Base-by-base conservation (phyloP, 2,888 invertebrate genomes). In the Drosophila longiperda region DNA sequence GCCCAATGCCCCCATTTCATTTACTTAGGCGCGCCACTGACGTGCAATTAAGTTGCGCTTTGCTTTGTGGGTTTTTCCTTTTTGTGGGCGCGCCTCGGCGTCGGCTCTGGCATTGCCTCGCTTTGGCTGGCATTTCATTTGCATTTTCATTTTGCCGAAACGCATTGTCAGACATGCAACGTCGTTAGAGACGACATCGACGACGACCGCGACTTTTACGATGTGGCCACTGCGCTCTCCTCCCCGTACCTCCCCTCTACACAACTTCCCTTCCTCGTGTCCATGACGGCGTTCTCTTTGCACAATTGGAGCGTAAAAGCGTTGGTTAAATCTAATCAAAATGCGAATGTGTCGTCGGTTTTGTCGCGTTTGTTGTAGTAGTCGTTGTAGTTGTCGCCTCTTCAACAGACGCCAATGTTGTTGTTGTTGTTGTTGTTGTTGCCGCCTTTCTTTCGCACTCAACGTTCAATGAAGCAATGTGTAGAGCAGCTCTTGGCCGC, bases 291-390 rank as follows among this genome's bases (percentile, higher is more conserved):
- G 66, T 60, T 67, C 67, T 54, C 57, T 54, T 60, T 63, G 52
- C 62, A 81, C 87, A 87, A 87, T 80, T 88, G 86, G 86, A 88
- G 81, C 88, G 80, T 70, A 75, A 87, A 87, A 78, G 80, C 71
- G 83, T 70, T 79, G 80, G 63, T 70, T 75, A 76, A 88, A 86
- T 90, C 89, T 88, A 87, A 87, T 90, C 87, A 87, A 90, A 87
- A 88, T 80, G 86, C 87, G 83, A 80, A 82, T 87, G 80, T 71
- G 69, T 78, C 74, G 78, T 55, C 75, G 81, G 71, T 63, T 69
- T 60, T 70, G 75, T 80, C 63, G 79, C 68, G 49, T 67, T 77
- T 60, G 83, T 65, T 78, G 81, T 77, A 71, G 77, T 63, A 60
- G 82, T 62, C 57, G 63, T 53, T 70, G 80, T 68, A 65, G 67